Percentiles rank a stretch among this genome's conserved stretches.
phyloP scores from a whole-genome alignment of 2,797 vertebrate genomes.

The Malurus leucopterus region DNA sequence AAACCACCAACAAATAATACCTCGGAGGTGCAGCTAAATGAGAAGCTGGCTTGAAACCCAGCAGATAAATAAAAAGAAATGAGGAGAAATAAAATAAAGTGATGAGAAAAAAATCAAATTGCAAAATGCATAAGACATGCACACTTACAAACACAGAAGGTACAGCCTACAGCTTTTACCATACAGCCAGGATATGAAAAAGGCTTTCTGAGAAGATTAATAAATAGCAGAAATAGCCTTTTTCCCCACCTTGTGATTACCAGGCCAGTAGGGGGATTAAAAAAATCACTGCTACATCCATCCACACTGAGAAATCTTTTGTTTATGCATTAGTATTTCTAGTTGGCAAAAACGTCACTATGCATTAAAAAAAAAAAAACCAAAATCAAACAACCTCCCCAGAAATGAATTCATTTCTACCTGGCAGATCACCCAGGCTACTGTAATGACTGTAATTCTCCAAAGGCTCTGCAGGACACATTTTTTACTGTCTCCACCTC shows the following conservation, averaged over 20 bases:
- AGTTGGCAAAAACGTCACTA: background rate
- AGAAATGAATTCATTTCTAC: background rate
- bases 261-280: background rate
- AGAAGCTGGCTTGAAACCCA: background rate
- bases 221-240: background rate
- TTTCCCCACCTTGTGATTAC: background rate
- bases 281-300: background rate
- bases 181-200: background rate
- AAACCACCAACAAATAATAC: background rate
- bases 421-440: background rate
- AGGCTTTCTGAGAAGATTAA: background rate
- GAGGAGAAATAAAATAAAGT: background rate
- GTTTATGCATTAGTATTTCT: background rate
- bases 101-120: background rate
- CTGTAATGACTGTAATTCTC: background rate
- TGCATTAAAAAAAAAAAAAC: background rate
- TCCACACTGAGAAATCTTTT: background rate
- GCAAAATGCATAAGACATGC: fast-evolving
- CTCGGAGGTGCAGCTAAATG: background rate
- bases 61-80: background rate
- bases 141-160: background rate
- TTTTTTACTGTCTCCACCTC: background rate
- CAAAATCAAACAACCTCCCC: background rate
- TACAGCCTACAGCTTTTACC: background rate
- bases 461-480: background rate